These are phyloP conservation scores for Leucoraja ocellata DNA, from an alignment of 2,797 vertebrate genomes.

Conservation along the genomic window DNA sequence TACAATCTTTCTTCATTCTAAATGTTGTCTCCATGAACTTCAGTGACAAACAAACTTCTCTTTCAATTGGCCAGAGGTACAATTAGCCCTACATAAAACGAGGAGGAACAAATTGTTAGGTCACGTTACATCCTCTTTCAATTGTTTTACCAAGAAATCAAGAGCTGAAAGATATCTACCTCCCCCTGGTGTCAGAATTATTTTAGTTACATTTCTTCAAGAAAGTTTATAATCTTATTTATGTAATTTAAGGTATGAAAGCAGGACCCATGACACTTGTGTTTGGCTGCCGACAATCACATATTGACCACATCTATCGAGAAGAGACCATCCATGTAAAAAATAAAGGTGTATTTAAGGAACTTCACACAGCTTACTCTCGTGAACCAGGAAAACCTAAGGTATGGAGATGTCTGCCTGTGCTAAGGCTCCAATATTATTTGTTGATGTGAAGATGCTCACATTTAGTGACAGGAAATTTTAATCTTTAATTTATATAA, in stretches of 20 bases:
- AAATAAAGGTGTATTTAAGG: slow-evolving; percentile 83
- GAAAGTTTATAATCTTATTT: background rate
- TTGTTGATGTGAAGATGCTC: background rate
- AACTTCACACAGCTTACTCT: slow-evolving; percentile 89
- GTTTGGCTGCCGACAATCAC: slow-evolving; percentile 90
- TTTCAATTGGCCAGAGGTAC: background rate
- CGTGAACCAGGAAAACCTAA: slow-evolving; percentile 96
- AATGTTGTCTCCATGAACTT: background rate
- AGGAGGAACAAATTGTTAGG: background rate
- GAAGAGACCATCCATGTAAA: slow-evolving; percentile 87
- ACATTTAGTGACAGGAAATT: background rate
- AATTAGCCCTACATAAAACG: background rate
- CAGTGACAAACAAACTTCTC: background rate
- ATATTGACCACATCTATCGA: slow-evolving; percentile 93
- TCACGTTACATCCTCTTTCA: background rate
- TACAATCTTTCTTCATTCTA: background rate
- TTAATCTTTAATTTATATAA: background rate
- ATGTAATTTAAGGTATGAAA: slow-evolving; percentile 63
- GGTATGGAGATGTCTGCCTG: slow-evolving; percentile 55
- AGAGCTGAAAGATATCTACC: background rate
- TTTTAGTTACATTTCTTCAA: background rate
- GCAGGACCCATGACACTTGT: slow-evolving; percentile 87
- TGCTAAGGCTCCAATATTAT: background rate
- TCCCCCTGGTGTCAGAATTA: background rate
- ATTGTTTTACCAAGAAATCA: background rate